Conservation (phyloP, 2,888 invertebrate species). For the Norana najaformis region DNA sequence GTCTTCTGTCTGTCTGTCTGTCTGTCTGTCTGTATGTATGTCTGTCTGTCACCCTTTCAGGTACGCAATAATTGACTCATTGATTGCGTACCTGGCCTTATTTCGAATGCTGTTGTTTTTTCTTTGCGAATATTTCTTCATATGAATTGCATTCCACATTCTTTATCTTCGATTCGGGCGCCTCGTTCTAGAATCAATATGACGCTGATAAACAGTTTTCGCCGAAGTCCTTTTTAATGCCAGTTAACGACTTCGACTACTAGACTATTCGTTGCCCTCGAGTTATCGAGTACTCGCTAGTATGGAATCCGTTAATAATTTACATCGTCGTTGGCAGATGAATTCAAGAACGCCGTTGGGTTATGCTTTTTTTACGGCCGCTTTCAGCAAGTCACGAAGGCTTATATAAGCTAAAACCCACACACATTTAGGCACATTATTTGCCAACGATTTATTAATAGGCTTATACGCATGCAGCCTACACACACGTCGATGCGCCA, state of each 20-base stretch:
- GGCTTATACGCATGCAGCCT: neutral
- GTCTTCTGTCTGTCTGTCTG: too few species aligned
- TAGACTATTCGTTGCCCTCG: neutral
- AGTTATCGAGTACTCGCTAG: neutral
- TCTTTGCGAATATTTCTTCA: neutral
- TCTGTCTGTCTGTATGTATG: too few species aligned
- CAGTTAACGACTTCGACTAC: neutral
- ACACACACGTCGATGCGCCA: neutral
- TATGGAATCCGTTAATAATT: neutral
- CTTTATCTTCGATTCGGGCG: neutral
- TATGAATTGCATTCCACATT: neutral
- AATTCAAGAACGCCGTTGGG: neutral
- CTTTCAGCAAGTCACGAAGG: neutral
- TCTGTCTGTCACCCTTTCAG: too few species aligned
- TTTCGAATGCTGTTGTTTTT: neutral
- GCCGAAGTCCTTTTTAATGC: neutral
- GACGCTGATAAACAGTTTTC: neutral
- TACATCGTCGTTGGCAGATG: neutral
- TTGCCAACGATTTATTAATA: neutral
- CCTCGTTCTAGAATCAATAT: neutral
- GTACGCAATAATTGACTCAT: too few species aligned
- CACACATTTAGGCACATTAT: neutral
- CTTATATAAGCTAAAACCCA: neutral
- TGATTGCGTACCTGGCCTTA: neutral
- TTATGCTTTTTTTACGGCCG: neutral